A percentile compares a stretch with the other conserved stretches of the same genome.
Evolutionary conservation across 2,888 invertebrate genomes (phyloP).

Genomic region (Euproctis similis): DNA sequence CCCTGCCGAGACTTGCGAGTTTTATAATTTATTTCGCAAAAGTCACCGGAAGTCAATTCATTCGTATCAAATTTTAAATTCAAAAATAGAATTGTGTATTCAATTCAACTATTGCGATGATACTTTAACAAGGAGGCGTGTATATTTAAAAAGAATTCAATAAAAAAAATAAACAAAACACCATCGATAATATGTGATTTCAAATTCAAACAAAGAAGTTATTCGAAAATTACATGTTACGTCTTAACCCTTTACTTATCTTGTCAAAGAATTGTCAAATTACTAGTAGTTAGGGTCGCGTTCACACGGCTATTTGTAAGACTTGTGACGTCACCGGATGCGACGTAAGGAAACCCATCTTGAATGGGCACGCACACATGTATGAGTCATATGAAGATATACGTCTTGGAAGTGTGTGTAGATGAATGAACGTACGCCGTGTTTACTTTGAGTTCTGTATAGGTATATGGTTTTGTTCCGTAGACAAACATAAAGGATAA

Average conservation of each 20-base stretch:
- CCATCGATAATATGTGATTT: constrained; percentile 19
- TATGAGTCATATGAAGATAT: constrained; percentile 14
- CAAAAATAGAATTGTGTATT: constrained; percentile 6
- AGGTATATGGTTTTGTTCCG: constrained; percentile 50
- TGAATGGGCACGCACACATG: constrained; percentile 63
- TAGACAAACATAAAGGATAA: constrained; percentile 39
- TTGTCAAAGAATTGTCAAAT: constrained; percentile 53
- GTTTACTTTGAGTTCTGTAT: constrained; percentile 42
- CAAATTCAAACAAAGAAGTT: constrained; percentile 20
- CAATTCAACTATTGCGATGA: neutral
- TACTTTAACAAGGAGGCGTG: constrained; percentile 2
- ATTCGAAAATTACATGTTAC: constrained; percentile 41
- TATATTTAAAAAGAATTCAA: neutral
- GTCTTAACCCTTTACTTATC: constrained; percentile 46
- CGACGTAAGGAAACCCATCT: constrained; percentile 63
- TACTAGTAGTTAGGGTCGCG: constrained; percentile 43
- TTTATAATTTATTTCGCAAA: constrained; percentile 37
- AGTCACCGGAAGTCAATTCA: constrained; percentile 17
- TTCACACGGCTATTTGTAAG: constrained; percentile 65
- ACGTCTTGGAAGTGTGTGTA: constrained; percentile 33
- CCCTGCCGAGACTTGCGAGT: constrained; percentile 46
- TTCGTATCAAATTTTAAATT: constrained; percentile 13
- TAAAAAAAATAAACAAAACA: constrained; percentile 7
- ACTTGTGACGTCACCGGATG: constrained; percentile 60
- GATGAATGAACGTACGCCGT: constrained; percentile 58